These are phyloP conservation scores for Rhincodon typus DNA, from an alignment of 2,797 vertebrate genomes.

Conservation along the genomic window DNA sequence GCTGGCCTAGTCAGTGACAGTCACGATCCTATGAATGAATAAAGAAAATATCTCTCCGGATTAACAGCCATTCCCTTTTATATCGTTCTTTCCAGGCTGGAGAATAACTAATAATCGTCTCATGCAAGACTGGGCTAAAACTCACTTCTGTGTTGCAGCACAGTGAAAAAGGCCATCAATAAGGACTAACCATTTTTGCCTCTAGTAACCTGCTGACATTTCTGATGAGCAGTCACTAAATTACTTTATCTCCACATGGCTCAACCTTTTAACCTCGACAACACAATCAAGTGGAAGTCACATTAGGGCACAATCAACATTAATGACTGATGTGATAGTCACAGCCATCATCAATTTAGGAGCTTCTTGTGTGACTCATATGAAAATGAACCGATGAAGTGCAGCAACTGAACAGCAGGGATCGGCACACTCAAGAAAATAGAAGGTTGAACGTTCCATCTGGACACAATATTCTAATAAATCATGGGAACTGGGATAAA, in stretches of 20 bases:
- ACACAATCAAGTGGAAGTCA: neutral
- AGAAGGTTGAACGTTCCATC: neutral
- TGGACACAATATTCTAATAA: neutral
- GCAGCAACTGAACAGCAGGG: neutral
- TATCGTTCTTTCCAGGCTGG: neutral
- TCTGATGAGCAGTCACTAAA: neutral
- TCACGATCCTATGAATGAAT: too few species aligned
- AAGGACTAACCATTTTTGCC: neutral
- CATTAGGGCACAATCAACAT: neutral
- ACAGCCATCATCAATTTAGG: neutral
- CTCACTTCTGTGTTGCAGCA: neutral
- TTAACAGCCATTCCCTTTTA: neutral
- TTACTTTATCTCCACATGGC: neutral
- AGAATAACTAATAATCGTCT: neutral
- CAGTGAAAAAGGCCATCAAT: neutral
- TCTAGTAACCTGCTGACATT: neutral
- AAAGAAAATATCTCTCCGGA: too few species aligned
- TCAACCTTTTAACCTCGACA: neutral
- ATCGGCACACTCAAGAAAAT: neutral
- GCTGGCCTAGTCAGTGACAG: too few species aligned
- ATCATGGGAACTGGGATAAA: neutral
- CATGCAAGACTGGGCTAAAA: neutral
- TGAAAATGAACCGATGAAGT: neutral
- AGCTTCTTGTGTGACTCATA: slow-evolving; percentile 10
- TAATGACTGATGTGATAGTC: neutral